Conservation (phyloP, 2,797 vertebrate species). For the Pterois miles region DNA sequence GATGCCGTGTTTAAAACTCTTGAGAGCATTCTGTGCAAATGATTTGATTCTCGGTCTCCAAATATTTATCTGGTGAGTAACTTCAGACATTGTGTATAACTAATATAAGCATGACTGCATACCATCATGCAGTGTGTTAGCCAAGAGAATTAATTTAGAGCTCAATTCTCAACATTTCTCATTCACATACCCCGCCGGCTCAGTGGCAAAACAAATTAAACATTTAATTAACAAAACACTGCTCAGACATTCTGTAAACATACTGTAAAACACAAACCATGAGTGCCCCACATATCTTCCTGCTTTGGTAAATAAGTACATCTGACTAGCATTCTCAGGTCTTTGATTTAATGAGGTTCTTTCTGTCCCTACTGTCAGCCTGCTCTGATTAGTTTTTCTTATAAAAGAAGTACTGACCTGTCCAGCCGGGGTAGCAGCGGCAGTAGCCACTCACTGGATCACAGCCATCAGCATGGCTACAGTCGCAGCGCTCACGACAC, state of each 20-base stretch:
- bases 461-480: conserved; percentile 93
- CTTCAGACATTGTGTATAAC: conserved; percentile 31
- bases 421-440: conserved; percentile 96
- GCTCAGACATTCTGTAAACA: conserved; percentile 59
- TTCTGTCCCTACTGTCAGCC: neutral
- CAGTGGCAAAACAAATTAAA: conserved; percentile 64
- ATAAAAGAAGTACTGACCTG: conserved; percentile 84
- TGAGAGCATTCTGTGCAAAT: conserved; percentile 25
- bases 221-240: conserved; percentile 65
- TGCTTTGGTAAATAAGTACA: conserved; percentile 13
- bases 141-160: conserved; percentile 59
- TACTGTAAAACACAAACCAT: conserved; percentile 42
- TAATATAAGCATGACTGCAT: conserved; percentile 55
- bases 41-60: conserved; percentile 44
- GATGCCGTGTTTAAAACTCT: conserved; percentile 23
- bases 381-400: neutral
- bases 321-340: neutral
- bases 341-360: conserved; percentile 9
- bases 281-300: conserved; percentile 11
- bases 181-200: conserved; percentile 33
- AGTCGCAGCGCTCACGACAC: conserved; percentile 93
- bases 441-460: conserved; percentile 93
- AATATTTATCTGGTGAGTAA: conserved; percentile 56
- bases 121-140: conserved; percentile 40
- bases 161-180: conserved; percentile 56